These are phyloP conservation scores for Aradus depressus DNA, from an alignment of 2,888 invertebrate species.

Conservation along the genomic window DNA sequence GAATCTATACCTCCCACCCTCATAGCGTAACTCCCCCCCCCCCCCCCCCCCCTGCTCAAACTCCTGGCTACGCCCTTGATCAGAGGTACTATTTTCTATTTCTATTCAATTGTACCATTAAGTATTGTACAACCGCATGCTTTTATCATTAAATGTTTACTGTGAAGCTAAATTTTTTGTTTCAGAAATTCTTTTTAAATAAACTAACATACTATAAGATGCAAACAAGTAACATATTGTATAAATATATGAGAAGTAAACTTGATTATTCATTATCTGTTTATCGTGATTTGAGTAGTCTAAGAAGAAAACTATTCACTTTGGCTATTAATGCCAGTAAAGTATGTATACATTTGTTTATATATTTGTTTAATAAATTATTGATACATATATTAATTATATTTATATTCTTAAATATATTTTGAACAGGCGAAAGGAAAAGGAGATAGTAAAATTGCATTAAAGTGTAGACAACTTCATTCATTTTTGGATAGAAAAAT, in stretches of 20 bases:
- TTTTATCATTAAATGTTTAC: no score
- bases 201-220: constrained; percentile 4
- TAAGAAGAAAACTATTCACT: constrained; percentile 1
- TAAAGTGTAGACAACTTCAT: not conserved
- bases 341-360: not conserved
- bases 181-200: constrained; percentile 3
- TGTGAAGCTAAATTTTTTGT: no score
- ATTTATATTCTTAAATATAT: not conserved
- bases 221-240: not conserved
- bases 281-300: not conserved
- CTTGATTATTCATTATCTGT: not conserved
- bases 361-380: not conserved
- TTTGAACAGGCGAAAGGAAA: not conserved
- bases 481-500: not conserved
- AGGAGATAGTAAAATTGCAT: not conserved
- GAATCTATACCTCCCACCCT: no score
- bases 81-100: no score
- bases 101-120: no score
- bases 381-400: not conserved
- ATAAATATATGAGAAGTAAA: not conserved
- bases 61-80: no score
- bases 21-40: no score
- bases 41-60: no score
- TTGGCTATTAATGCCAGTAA: constrained; percentile 1
- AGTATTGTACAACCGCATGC: no score